Conservation (phyloP, 2,113 vertebrate genomes). For the Psephotus haematonotus region DNA sequence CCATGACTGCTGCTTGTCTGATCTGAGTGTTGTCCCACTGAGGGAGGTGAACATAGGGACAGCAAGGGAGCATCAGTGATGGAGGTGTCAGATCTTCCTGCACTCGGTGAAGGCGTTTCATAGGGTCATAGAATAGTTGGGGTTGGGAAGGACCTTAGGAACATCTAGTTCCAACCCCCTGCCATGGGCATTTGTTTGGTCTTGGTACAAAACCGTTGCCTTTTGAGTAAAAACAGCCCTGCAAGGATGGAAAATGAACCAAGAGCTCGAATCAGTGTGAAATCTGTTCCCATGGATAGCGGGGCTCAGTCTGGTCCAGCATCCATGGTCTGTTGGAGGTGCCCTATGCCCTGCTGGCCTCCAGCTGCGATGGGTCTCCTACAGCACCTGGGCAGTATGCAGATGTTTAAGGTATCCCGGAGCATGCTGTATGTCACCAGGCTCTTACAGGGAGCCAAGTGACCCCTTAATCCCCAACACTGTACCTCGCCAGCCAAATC, state of each 20-base stretch:
- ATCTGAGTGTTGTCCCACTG: background rate
- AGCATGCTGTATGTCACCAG: background rate
- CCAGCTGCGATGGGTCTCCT: background rate
- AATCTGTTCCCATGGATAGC: rapidly evolving
- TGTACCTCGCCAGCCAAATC: background rate
- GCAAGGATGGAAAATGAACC: background rate
- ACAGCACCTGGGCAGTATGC: background rate
- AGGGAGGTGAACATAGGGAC: background rate
- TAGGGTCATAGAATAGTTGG: background rate
- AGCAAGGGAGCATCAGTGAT: background rate
- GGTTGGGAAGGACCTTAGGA: background rate
- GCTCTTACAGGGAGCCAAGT: background rate
- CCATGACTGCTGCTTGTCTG: background rate
- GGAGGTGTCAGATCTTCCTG: background rate
- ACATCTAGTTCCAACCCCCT: background rate
- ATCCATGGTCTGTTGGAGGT: background rate
- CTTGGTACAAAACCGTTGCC: background rate
- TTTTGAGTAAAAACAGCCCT: background rate
- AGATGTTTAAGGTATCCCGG: background rate
- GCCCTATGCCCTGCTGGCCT: background rate
- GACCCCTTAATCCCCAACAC: background rate
- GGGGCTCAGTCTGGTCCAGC: background rate
- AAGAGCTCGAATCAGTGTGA: background rate
- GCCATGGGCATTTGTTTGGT: background rate
- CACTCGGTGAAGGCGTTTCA: background rate